Conservation (phyloP, 1,140 invertebrate species). For the Orchestia grillus region DNA sequence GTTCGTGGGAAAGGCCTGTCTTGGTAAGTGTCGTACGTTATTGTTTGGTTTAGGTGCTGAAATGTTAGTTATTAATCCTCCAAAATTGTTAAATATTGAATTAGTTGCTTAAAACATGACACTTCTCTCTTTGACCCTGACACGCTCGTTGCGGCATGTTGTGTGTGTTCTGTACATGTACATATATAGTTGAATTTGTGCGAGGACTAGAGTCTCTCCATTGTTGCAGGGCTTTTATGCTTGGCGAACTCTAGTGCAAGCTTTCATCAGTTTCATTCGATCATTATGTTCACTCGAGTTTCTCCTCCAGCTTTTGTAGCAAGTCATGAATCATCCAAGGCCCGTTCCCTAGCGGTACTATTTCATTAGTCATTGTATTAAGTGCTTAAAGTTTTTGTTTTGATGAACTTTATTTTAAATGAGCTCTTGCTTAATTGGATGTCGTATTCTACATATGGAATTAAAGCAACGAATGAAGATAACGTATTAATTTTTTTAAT, state of each 20-base stretch:
- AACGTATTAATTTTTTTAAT: not conserved
- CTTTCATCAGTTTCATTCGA: not conserved
- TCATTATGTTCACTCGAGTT: not conserved
- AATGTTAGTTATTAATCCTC: not conserved
- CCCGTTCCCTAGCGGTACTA: not conserved
- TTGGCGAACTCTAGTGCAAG: not conserved
- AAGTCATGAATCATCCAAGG: not conserved
- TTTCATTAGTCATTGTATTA: not conserved
- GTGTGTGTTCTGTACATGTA: not conserved
- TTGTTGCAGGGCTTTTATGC: not conserved
- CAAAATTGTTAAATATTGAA: not conserved
- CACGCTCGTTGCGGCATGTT: not conserved
- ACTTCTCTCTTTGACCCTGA: not conserved
- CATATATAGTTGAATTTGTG: not conserved
- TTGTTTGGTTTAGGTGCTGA: not conserved
- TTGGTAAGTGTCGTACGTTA: not conserved
- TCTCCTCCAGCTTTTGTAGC: not conserved
- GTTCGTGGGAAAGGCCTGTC: too few relatives aligned
- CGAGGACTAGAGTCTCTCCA: not conserved
- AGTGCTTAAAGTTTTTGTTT: not conserved
- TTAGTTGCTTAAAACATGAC: not conserved
- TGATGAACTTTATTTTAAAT: not conserved
- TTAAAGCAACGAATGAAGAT: too few relatives aligned
- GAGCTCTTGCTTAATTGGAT: not conserved
- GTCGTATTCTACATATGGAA: not conserved